phyloP scores from a whole-genome alignment of 2,113 vertebrate species.

The Lycaon pictus region DNA sequence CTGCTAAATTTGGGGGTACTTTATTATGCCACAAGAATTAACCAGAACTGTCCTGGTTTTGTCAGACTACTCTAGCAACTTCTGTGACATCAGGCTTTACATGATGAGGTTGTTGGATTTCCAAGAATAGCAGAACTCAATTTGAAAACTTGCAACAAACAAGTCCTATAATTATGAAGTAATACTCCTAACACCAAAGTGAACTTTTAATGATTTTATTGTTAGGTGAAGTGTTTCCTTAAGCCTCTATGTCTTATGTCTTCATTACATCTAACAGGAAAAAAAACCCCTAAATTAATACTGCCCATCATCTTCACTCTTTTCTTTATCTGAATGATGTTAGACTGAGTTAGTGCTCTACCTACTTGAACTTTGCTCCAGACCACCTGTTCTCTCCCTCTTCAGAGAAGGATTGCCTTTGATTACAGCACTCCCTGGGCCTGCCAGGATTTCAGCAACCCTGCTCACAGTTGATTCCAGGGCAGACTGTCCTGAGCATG shows the following conservation, averaged over 20 bases:
- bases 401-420: background rate
- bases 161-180: conserved; percentile 54
- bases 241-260: conserved; percentile 23
- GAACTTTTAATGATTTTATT: conserved; percentile 57
- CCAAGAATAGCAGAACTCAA: background rate
- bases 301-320: conserved; percentile 10
- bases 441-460: conserved; percentile 11
- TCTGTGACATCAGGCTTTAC: background rate
- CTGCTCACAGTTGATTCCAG: background rate
- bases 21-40: background rate
- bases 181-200: background rate
- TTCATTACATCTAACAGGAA: background rate
- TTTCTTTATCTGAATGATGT: background rate
- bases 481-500: conserved; percentile 45
- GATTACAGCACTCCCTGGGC: background rate
- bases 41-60: background rate
- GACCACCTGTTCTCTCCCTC: background rate
- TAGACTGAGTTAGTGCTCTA: background rate
- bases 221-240: conserved; percentile 61
- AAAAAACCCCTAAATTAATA: background rate
- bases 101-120: background rate
- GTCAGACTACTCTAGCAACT: background rate
- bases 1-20: background rate
- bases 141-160: conserved; percentile 46
- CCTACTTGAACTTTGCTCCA: conserved; percentile 34